Evolutionary conservation across 2,113 vertebrate species (phyloP).

Genomic region (Dryoscopus gambensis): DNA sequence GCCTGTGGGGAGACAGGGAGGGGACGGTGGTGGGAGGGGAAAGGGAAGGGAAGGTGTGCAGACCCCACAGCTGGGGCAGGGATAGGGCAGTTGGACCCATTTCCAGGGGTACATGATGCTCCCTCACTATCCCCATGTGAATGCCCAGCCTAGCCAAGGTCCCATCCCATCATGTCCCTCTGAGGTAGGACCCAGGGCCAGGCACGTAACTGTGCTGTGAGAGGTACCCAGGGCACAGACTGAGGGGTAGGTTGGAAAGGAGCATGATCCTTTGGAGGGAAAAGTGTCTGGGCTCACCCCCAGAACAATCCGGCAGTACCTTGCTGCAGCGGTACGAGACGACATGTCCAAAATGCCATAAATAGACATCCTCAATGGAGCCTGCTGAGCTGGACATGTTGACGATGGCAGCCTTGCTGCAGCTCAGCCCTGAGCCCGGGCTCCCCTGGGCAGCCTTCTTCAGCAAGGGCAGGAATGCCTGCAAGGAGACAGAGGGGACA

Average conservation of each 20-base stretch:
- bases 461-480: too few relatives aligned
- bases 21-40: not conserved
- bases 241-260: accelerated
- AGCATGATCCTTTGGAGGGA: accelerated
- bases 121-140: accelerated
- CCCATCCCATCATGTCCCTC: accelerated
- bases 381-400: conserved; percentile 37
- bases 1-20: not conserved
- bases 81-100: not conserved
- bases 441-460: too few relatives aligned
- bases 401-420: conserved; percentile 18
- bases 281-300: not conserved
- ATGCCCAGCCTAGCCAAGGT: accelerated
- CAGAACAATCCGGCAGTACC: not conserved
- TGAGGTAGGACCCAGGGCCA: not conserved
- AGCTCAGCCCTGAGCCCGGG: too few relatives aligned
- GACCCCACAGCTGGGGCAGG: not conserved
- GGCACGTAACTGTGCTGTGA: not conserved
- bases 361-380: not conserved
- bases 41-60: accelerated
- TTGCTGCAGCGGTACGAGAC: conserved; percentile 46
- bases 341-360: not conserved
- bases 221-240: not conserved
- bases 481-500: not conserved
- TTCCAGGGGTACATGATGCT: not conserved